A percentile compares a stretch with the other conserved stretches of the same genome.
These are phyloP conservation scores for Zosterops hypoxanthus DNA, from an alignment of 2,113 vertebrate species.

Conservation along the genomic window DNA sequence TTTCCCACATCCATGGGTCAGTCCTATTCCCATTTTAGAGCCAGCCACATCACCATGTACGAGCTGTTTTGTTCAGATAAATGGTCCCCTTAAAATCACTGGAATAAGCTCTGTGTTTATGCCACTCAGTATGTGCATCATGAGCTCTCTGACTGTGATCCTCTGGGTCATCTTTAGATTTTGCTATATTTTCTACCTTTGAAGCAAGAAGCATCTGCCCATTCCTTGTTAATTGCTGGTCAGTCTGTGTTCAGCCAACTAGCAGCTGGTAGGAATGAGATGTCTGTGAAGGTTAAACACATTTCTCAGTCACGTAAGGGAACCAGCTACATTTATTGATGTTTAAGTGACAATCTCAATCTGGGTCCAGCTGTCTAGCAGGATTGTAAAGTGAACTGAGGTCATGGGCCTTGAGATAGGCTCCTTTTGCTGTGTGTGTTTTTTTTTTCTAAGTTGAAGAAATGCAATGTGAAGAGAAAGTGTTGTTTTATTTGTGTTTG, in stretches of 20 bases:
- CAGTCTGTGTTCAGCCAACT: conserved; percentile 1
- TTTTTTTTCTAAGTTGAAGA: not conserved
- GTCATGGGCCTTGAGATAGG: not conserved
- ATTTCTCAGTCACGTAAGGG: not conserved
- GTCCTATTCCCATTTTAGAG: not conserved
- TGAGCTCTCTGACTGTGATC: not conserved
- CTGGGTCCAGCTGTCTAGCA: not conserved
- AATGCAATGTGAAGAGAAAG: not conserved
- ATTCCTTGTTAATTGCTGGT: conserved; percentile 33
- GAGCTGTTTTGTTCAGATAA: not conserved
- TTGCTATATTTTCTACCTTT: not conserved
- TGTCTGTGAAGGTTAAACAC: conserved; percentile 1
- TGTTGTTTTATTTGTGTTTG: not conserved
- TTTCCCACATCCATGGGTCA: not conserved
- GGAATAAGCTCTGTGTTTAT: not conserved
- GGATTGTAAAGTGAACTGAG: not conserved
- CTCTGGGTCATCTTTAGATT: not conserved
- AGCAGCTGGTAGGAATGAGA: not conserved
- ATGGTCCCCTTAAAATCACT: not conserved
- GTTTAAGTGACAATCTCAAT: conserved; percentile 29
- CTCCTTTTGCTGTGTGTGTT: not conserved
- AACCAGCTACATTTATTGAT: not conserved
- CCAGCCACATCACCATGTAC: not conserved
- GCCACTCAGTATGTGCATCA: not conserved
- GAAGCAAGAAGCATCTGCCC: conserved; percentile 17